Evolutionary conservation across 2,888 invertebrate genomes (phyloP), one percentile per base, ranked within the genome.

Genomic region (Caenorhabditis sp.): DNA sequence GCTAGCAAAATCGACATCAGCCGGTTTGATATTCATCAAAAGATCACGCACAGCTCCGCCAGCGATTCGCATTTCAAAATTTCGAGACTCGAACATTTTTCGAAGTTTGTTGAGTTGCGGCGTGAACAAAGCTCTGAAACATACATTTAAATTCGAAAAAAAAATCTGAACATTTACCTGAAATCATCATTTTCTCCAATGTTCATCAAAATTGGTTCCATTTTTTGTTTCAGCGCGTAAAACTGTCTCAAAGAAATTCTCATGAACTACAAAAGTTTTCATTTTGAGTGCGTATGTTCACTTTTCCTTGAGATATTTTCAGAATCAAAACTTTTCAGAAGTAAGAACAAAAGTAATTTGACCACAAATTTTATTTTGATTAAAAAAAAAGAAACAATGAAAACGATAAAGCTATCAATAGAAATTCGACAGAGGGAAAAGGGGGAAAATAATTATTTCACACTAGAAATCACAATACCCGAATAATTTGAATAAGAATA

Each of bases 1-100:
- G 7, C 97, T 96, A 0, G 99, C 99, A 90, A 99, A 96, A 90
- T 99, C 99, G 60, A 99, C 90, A 89, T 99, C 99, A 87, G 93
- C 93, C 0, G 96, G 95, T 79, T 90, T 59, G 14, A 83, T 81
- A 52, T 84, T 84, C 84, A 90, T 85, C 50, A 90, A 79, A n/a
- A 90, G 80, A 80, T 91, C 91, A 90, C 94, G 91, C 0, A 99
- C 97, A 21, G 97, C 96, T 5, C 99, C 99, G 57, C 99, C 99
- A 52, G 97, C 97, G 70, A 99, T 92, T 67, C 87, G 80, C 53
- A 73, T 7, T 23, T 66, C 63, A 90, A 86, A 88, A n/a, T 86
- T 70, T 61, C 85, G 57, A 65, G 87, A 87, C 68, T 92, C 91
- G 88, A 99, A 99, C 12, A 97, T 80, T 1, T 90, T 90, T 23